Base-by-base conservation (phyloP, 2,888 invertebrate species). In the Epicampocera succincta region DNA sequence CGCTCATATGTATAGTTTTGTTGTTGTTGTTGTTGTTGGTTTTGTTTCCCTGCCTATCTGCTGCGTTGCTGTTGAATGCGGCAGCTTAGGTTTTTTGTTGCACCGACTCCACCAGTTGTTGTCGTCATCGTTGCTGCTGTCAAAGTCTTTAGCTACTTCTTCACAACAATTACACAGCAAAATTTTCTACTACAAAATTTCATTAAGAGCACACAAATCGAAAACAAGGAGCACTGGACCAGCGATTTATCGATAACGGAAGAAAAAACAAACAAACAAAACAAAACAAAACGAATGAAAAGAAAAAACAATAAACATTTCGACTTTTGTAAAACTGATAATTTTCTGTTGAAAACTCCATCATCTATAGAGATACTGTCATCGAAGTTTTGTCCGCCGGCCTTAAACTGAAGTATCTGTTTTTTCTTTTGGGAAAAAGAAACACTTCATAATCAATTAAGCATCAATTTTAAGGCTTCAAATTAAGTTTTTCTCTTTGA, bases 171-270 rank as follows among this genome's bases (percentile, higher is more conserved):
- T 82, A 82, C 82, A 61, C 65, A 78, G 82, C 82, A 82, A 54
- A 56, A 72, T 50, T 68, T 33, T 33, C 9, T 33, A n/a, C n/a
- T 63, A 40, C 17, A 58, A 17, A 1, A 50, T 54, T 72, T 76
- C 61, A 80, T 75, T 65, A 76, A 72, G 46, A 80, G 72, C 54
- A 19, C 44, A 46, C 40, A 58, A 44, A 44, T 21, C 12, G 33
- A 38, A 25, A 52, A 54, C 17, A 75, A 72, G 78, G 74, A 82
- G n/a, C 77, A 74, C 78, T 82, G 82, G 78, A 50, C 78, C 63
- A 71, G 82, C 82, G 74, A 74, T 78, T 82, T 78, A 82, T 78
- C 82, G 82, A 82, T 82, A 78, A 78, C 82, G 25, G 33, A 33
- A 33, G 6, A 29, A 29, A 29, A 29, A 29, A 29, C n/a, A n/a